Conservation (phyloP, 2,888 invertebrate species). For the Cecidostiba fungosa region DNA sequence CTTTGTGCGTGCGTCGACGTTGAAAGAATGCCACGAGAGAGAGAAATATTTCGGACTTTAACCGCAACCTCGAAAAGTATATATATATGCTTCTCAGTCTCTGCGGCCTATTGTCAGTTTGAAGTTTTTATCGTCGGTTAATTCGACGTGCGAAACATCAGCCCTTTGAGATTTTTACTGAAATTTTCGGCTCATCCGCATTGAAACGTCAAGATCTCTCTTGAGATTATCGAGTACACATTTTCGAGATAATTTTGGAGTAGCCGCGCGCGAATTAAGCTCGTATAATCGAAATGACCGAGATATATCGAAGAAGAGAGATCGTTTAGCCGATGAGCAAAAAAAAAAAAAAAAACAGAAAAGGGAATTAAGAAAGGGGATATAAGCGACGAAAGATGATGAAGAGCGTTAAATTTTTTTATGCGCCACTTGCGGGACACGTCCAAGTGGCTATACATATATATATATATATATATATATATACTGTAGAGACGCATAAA, state of each 20-base stretch:
- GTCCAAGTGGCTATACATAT: neutral
- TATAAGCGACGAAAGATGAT: slow-evolving; percentile 57
- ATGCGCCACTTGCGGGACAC: neutral
- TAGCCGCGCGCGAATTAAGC: no score
- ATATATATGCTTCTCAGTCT: neutral
- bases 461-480: no score
- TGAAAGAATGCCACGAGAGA: neutral
- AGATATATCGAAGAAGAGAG: no score
- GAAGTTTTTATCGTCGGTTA: no score
- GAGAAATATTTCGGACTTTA: neutral
- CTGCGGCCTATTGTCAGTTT: neutral
- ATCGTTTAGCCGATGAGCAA: neutral
- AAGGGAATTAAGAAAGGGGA: slow-evolving; percentile 54
- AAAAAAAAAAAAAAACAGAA: slow-evolving; percentile 18
- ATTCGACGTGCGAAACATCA: no score
- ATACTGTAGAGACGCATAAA: slow-evolving; percentile 10
- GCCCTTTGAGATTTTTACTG: no score
- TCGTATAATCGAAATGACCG: no score
- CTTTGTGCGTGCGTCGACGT: neutral
- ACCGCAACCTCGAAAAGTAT: slow-evolving; percentile 13
- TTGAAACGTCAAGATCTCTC: slow-evolving; percentile 28
- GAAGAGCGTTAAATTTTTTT: slow-evolving; percentile 53
- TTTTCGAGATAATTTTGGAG: no score
- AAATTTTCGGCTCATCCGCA: neutral
- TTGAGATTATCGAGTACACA: neutral